Evolutionary conservation across 2,797 vertebrate species (phyloP).

Genomic region (Anguilla megastoma): DNA sequence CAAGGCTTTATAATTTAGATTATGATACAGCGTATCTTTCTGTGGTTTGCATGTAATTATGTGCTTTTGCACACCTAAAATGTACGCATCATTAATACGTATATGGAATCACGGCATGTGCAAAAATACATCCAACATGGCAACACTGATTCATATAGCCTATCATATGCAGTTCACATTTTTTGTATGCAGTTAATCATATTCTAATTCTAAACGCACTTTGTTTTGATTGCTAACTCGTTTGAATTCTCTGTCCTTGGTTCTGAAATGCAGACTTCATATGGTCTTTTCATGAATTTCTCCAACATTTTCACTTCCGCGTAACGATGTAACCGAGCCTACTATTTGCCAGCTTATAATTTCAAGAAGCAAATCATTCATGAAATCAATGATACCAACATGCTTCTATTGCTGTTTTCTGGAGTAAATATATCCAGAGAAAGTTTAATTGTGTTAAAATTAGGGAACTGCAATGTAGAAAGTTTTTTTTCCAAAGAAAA

Average conservation of each 20-base stretch:
- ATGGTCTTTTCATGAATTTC: background rate
- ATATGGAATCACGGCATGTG: background rate
- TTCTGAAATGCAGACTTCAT: background rate
- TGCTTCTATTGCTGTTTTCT: background rate
- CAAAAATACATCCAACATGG: background rate
- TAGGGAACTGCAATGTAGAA: background rate
- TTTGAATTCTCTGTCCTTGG: conserved; percentile 15
- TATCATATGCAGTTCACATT: background rate
- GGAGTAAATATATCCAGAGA: background rate
- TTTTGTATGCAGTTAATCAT: background rate
- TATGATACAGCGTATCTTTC: background rate
- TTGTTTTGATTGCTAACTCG: background rate
- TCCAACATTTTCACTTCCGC: background rate
- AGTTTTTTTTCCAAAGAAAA: conserved; percentile 10
- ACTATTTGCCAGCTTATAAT: background rate
- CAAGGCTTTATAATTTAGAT: background rate
- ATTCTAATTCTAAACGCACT: background rate
- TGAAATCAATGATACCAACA: background rate
- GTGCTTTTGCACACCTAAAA: background rate
- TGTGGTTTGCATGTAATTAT: background rate
- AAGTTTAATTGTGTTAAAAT: background rate
- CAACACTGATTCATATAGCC: background rate
- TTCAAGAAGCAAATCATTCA: background rate
- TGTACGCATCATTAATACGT: background rate
- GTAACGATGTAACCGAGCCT: background rate